These are phyloP conservation scores for Caenorhabditis panamensis DNA, from an alignment of 2,888 invertebrate species.

Conservation along the genomic window DNA sequence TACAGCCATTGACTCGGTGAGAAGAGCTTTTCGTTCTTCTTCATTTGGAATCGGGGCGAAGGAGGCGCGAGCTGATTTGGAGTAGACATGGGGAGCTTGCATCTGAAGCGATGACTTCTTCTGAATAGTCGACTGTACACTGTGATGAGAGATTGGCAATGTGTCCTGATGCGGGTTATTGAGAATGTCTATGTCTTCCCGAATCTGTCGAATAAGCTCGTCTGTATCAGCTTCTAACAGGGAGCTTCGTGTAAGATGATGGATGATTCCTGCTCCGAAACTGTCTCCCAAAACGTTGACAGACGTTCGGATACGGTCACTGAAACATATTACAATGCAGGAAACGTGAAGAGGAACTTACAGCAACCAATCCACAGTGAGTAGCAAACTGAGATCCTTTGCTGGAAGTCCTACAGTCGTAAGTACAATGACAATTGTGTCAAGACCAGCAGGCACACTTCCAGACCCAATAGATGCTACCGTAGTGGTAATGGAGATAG, in stretches of 20 bases:
- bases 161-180: constrained; percentile 55
- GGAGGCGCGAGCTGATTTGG: constrained; percentile 59
- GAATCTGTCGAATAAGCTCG: constrained; percentile 78
- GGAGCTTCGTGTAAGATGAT: constrained; percentile 75
- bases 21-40: constrained; percentile 50
- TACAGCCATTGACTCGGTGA: constrained; percentile 42
- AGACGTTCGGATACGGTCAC: constrained; percentile 80
- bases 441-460: constrained; percentile 86
- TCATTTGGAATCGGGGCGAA: constrained; percentile 61
- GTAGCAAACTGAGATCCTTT: constrained; percentile 85
- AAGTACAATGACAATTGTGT: constrained; percentile 86
- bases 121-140: constrained; percentile 54
- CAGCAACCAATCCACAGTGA: constrained; percentile 87
- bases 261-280: constrained; percentile 81
- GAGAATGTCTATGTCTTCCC: constrained; percentile 73
- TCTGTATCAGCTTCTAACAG: constrained; percentile 79
- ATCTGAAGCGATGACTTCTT: constrained; percentile 30
- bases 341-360: constrained; percentile 81
- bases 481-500: constrained; percentile 86
- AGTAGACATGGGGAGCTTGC: constrained; percentile 36
- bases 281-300: constrained; percentile 80
- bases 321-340: constrained; percentile 29
- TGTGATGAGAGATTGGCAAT: constrained; percentile 51
- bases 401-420: constrained; percentile 86
- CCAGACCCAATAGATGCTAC: constrained; percentile 86